Conservation (phyloP, 2,797 vertebrate genomes). For the Siniperca obscura region DNA sequence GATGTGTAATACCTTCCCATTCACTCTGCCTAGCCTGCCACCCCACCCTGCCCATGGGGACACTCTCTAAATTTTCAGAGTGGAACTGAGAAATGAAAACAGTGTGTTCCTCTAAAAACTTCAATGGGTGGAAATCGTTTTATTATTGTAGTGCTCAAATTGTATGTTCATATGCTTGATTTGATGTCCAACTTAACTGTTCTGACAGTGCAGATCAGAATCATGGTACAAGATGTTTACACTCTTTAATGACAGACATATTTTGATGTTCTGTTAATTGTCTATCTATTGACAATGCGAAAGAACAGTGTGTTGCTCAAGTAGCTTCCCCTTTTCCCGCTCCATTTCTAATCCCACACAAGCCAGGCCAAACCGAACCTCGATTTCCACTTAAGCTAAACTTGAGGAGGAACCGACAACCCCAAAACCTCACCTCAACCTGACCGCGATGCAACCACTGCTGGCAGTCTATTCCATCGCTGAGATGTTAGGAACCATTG, state of each 20-base stretch:
- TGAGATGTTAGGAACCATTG: conserved; percentile 69
- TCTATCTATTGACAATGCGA: conserved; percentile 6
- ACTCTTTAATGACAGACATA: conserved; percentile 14
- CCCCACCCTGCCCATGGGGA: conserved; percentile 56
- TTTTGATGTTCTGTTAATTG: conserved; percentile 20
- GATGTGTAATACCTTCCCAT: conserved; percentile 74
- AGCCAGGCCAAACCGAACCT: conserved; percentile 73
- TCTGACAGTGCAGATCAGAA: conserved; percentile 26
- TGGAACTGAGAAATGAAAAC: conserved; percentile 63
- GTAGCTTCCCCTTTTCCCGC: conserved; percentile 35
- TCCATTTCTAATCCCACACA: conserved; percentile 62
- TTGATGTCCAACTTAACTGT: conserved; percentile 27
- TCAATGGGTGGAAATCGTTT: conserved; percentile 60
- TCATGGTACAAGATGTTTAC: conserved; percentile 5
- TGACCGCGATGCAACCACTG: conserved; percentile 66
- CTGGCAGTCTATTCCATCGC: conserved; percentile 52
- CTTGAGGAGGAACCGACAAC: conserved; percentile 74
- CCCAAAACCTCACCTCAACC: conserved; percentile 74
- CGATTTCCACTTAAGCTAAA: conserved; percentile 77
- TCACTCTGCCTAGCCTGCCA: conserved; percentile 44
- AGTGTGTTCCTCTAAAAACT: conserved; percentile 45
- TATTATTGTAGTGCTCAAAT: conserved; percentile 36
- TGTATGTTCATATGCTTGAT: conserved; percentile 40
- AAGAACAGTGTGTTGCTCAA: conserved; percentile 37
- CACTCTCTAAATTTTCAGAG: conserved; percentile 48